These are phyloP conservation scores for Aphelinus certus DNA, from an alignment of 1,140 invertebrate species.

Conservation along the genomic window DNA sequence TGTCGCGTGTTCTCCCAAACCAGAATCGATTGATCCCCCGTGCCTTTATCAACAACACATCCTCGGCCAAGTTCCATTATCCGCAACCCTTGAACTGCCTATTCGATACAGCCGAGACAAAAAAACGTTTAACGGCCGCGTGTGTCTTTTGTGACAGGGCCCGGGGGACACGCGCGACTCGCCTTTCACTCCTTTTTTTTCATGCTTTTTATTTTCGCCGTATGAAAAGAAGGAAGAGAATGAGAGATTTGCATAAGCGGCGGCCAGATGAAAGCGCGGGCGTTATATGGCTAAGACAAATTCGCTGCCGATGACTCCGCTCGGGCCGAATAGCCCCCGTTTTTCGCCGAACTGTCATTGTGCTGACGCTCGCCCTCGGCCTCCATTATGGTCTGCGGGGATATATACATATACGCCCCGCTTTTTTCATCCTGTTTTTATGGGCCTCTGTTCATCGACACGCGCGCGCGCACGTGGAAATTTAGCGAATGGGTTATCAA, in stretches of 20 bases:
- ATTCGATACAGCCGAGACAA: not conserved
- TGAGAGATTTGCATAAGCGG: conserved; percentile 32
- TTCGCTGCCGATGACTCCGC: conserved; percentile 32
- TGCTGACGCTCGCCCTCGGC: not conserved
- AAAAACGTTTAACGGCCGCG: conserved; percentile 21
- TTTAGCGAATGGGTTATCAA: no score
- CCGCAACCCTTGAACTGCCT: not conserved
- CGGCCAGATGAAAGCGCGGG: conserved; percentile 30
- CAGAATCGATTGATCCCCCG: no score
- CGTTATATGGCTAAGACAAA: conserved; percentile 30
- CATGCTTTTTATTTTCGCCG: not conserved
- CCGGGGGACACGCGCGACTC: not conserved
- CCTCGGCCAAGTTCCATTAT: no score
- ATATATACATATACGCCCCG: no score
- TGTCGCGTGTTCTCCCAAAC: no score
- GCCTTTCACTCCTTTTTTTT: not conserved
- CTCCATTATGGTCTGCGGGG: no score
- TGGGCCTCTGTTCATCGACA: no score
- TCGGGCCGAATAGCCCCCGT: not conserved
- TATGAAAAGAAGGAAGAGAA: conserved; percentile 7
- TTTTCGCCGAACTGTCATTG: conserved; percentile 31
- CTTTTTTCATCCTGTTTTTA: no score
- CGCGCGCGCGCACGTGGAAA: no score
- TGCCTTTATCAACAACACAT: no score
- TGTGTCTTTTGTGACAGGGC: not conserved